Conservation (phyloP, 30 jellyfish, hydroid and myxozoan species). For the Aurelia sp. region DNA sequence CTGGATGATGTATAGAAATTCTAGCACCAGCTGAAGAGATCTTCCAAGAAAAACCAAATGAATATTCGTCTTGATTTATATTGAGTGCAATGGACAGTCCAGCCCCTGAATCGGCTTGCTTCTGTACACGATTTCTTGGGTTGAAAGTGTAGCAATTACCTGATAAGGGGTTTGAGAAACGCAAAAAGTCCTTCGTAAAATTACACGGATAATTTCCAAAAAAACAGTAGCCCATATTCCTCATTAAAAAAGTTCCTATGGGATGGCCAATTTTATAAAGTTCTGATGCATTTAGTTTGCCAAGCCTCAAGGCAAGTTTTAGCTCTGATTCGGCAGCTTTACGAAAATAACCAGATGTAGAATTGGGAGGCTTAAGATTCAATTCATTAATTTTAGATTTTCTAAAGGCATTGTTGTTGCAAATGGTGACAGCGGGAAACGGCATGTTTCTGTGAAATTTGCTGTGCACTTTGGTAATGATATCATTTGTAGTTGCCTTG, state of each 20-base stretch:
- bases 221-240: background rate
- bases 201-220: background rate
- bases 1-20: background rate
- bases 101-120: slow-evolving; percentile 7
- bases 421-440: slow-evolving; percentile 25
- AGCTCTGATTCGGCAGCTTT: background rate
- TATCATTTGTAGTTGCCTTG: slow-evolving; percentile 3
- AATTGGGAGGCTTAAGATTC: no score
- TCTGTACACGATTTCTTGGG: background rate
- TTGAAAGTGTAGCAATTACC: slow-evolving; percentile 39
- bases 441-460: background rate
- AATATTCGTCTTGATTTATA: slow-evolving; percentile 17
- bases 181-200: slow-evolving; percentile 3
- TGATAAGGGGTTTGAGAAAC: background rate
- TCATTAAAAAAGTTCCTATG: background rate
- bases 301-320: background rate
- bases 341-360: background rate
- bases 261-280: background rate
- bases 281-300: background rate
- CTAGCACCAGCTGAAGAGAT: background rate
- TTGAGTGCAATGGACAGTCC: slow-evolving; percentile 26
- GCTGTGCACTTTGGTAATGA: background rate
- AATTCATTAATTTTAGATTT: background rate
- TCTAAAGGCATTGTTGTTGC: slow-evolving; percentile 14
- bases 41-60: background rate